These are phyloP conservation scores for Drosophila orena DNA, from an alignment of 1,140 invertebrate species.

Conservation along the genomic window DNA sequence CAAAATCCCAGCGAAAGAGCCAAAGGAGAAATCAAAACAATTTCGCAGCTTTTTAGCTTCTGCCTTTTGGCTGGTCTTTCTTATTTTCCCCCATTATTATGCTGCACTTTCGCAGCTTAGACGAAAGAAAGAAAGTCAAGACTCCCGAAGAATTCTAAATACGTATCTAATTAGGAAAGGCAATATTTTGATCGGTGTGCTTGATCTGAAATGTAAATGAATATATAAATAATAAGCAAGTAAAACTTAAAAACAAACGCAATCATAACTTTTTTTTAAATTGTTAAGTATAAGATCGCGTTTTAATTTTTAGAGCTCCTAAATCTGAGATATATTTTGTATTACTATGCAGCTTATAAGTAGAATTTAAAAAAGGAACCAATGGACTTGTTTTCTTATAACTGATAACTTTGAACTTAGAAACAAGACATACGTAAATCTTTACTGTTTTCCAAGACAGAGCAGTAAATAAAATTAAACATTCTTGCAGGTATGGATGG, in stretches of 20 bases:
- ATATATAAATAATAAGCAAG: no score
- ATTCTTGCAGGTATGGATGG: not conserved
- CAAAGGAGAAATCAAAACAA: constrained; percentile 65
- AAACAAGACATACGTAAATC: not conserved
- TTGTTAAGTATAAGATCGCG: no score
- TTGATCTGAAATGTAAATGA: no score
- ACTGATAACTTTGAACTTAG: not conserved
- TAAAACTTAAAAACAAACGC: no score
- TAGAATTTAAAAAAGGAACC: no score
- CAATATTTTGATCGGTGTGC: not conserved
- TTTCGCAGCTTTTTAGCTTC: constrained; percentile 17
- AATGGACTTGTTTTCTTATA: not conserved
- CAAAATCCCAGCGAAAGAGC: constrained; percentile 52
- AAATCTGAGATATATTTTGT: no score
- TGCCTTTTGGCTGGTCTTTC: constrained; percentile 23
- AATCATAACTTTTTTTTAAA: not conserved
- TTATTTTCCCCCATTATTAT: constrained; percentile 25
- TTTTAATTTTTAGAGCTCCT: no score
- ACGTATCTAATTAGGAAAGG: not conserved
- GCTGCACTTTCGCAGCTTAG: constrained; percentile 1
- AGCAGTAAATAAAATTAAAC: not conserved
- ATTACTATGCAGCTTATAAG: no score
- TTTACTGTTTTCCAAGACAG: not conserved
- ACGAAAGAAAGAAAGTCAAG: not conserved
- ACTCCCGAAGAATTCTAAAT: not conserved